Percentiles rank a stretch among this genome's conserved stretches.
phyloP scores from a whole-genome alignment of 2,797 vertebrate species.

The Diplodus puntazzo region DNA sequence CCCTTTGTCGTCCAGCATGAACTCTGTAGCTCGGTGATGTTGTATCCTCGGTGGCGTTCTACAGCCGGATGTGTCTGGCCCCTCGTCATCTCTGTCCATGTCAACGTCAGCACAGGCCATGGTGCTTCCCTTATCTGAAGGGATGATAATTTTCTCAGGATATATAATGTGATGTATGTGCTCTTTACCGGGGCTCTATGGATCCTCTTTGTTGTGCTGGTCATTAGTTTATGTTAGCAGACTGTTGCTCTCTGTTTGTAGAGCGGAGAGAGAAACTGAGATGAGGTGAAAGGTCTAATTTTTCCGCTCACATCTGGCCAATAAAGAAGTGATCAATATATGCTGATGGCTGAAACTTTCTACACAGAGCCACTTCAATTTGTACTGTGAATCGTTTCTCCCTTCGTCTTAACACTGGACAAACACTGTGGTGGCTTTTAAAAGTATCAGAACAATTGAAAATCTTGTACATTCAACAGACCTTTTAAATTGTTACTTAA shows the following conservation, averaged over 20 bases:
- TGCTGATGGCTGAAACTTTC: no score
- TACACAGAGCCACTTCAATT: no score
- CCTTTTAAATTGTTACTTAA: not conserved
- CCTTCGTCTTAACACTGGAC: not conserved
- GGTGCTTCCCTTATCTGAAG: conserved; percentile 39
- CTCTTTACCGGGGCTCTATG: no score
- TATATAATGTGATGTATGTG: not conserved
- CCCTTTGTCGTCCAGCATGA: conserved; percentile 31
- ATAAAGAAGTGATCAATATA: no score
- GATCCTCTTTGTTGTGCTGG: no score
- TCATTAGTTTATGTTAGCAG: no score
- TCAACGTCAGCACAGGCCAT: conserved; percentile 78
- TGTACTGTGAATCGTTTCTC: not conserved
- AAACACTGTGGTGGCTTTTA: not conserved
- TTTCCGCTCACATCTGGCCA: no score
- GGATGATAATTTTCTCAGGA: not conserved
- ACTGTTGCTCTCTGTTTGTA: no score
- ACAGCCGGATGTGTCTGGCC: rapidly evolving
- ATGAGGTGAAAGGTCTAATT: no score
- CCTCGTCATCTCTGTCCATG: conserved; percentile 62
- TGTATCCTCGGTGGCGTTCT: not conserved
- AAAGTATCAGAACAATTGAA: not conserved
- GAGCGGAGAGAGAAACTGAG: no score
- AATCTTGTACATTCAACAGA: not conserved
- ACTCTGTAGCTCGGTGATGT: conserved; percentile 67